A percentile compares a stretch with the other conserved stretches of the same genome.
phyloP scores from a whole-genome alignment of 2,113 vertebrate species.

The Struthio camelus region DNA sequence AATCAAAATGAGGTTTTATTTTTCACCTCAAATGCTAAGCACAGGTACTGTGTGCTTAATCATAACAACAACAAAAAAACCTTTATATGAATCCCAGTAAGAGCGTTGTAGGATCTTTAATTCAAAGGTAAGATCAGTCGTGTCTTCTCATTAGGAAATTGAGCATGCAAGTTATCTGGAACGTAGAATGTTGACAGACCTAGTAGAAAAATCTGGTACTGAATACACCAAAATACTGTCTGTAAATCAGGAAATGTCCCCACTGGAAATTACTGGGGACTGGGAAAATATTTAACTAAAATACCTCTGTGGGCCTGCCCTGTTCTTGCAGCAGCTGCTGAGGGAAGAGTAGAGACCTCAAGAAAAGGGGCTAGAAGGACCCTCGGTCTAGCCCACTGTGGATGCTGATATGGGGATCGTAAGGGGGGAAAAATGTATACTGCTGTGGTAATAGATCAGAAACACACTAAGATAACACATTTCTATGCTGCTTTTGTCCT shows the following conservation, averaged over 20 bases:
- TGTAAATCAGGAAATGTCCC: not conserved
- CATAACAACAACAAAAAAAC: not conserved
- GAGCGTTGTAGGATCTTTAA: not conserved
- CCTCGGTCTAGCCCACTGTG: not conserved
- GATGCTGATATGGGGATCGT: not conserved
- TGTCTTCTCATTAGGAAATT: not conserved
- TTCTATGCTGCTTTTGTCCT: not conserved
- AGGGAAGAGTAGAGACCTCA: not conserved
- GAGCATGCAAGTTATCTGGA: not conserved
- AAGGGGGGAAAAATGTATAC: not conserved
- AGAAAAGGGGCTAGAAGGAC: not conserved
- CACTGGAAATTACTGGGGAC: not conserved
- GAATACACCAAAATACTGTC: accelerated
- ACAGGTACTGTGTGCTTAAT: not conserved
- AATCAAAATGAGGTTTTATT: not conserved
- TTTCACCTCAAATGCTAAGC: not conserved
- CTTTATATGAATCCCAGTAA: not conserved
- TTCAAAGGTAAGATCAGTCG: not conserved
- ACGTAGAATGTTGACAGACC: not conserved
- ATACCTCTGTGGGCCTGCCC: not conserved
- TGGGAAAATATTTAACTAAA: not conserved
- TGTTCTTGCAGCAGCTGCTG: not conserved
- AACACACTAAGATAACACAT: not conserved
- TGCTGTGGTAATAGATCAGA: not conserved
- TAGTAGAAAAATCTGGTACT: not conserved